Conservation (phyloP, 2,888 invertebrate species). For the Beris morrisii region DNA sequence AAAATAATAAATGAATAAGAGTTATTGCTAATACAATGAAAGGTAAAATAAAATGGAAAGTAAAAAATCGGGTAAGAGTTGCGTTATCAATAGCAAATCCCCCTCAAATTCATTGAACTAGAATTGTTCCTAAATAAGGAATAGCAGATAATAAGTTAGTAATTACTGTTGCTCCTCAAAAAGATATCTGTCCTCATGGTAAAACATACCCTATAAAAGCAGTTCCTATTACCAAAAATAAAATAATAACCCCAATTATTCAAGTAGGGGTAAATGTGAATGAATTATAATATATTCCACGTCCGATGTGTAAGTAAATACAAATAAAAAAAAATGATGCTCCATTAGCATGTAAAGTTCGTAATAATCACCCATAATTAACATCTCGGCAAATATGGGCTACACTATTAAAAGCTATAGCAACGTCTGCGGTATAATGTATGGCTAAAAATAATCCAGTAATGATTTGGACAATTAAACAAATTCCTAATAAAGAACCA, state of each 20-base stretch:
- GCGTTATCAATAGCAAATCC: constrained; percentile 75
- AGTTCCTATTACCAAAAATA: constrained; percentile 70
- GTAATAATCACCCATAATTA: too few relatives aligned
- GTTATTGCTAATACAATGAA: constrained; percentile 64
- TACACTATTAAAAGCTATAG: constrained; percentile 67
- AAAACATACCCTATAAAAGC: constrained; percentile 78
- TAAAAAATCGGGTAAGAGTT: constrained; percentile 67
- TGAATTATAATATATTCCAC: too few relatives aligned
- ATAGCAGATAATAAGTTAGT: constrained; percentile 66
- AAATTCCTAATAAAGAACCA: constrained; percentile 60
- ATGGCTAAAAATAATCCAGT: constrained; percentile 71
- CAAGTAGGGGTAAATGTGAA: constrained; percentile 63
- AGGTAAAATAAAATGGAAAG: constrained; percentile 54
- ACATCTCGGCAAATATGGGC: constrained; percentile 63
- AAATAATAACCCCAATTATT: constrained; percentile 65
- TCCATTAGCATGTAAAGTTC: constrained; percentile 66
- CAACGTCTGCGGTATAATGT: constrained; percentile 67
- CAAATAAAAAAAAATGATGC: constrained; percentile 74
- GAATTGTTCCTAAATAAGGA: constrained; percentile 42
- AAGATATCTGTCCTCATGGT: constrained; percentile 81
- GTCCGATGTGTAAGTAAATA: too few relatives aligned
- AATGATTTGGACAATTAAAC: constrained; percentile 67
- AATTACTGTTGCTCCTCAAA: constrained; percentile 76
- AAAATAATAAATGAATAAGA: constrained; percentile 63
- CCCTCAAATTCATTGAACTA: constrained; percentile 75